Conservation (phyloP, 2,797 vertebrate genomes). For the Leucoraja ocellata region DNA sequence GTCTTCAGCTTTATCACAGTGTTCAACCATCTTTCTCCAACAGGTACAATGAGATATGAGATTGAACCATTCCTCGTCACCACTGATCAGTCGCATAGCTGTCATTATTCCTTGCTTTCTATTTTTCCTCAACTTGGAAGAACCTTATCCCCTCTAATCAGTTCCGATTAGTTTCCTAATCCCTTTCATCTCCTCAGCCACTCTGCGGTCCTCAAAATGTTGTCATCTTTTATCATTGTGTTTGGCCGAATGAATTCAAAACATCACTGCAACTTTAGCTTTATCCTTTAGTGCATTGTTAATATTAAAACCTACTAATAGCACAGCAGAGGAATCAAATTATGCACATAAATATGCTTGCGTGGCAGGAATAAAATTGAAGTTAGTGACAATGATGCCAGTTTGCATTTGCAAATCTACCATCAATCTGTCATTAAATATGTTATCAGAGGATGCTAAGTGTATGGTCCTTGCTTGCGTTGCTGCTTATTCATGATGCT, state of each 20-base stretch:
- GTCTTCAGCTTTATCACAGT: neutral
- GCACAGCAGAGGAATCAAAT: slow-evolving; percentile 81
- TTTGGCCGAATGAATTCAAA: slow-evolving; percentile 74
- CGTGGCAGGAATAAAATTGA: slow-evolving; percentile 76
- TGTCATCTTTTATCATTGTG: slow-evolving; percentile 63
- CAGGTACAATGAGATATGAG: neutral
- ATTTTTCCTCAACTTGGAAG: neutral
- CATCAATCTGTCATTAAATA: slow-evolving; percentile 98
- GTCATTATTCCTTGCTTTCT: neutral
- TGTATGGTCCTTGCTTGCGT: slow-evolving; percentile 75
- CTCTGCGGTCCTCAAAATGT: slow-evolving; percentile 47
- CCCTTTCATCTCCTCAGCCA: slow-evolving; percentile 41
- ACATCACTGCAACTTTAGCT: slow-evolving; percentile 72
- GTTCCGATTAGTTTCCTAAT: slow-evolving; percentile 21
- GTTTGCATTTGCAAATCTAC: slow-evolving; percentile 87
- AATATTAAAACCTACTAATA: slow-evolving; percentile 81
- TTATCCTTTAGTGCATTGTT: slow-evolving; percentile 71
- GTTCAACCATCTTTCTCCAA: neutral
- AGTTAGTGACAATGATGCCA: slow-evolving; percentile 80
- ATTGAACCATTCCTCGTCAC: neutral
- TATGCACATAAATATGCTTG: slow-evolving; percentile 85
- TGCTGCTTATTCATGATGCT: slow-evolving; percentile 74
- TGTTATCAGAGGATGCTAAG: slow-evolving; percentile 97
- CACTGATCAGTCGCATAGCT: neutral
- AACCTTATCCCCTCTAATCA: slow-evolving; percentile 32